Conservation (phyloP, 2,113 vertebrate genomes). For the Panurus biarmicus region DNA sequence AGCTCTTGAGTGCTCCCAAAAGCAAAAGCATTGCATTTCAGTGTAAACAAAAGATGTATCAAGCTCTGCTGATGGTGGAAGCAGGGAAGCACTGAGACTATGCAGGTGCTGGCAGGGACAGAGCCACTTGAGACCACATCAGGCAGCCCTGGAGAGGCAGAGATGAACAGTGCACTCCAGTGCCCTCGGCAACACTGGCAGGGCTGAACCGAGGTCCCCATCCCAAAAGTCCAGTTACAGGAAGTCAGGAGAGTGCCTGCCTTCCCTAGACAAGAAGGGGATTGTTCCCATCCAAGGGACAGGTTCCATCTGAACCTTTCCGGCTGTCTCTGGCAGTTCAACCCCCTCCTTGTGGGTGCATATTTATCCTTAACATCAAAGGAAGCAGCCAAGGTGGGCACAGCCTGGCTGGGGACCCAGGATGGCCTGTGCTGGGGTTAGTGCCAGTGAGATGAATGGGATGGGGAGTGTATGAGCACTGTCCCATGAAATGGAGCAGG, state of each 20-base stretch:
- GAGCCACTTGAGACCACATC: not conserved
- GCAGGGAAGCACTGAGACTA: not conserved
- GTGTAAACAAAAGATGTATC: not conserved
- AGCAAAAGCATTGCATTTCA: not conserved
- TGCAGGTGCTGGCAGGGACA: not conserved
- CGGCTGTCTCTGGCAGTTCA: not conserved
- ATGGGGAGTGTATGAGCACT: slow-evolving; percentile 35
- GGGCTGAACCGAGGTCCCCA: not conserved
- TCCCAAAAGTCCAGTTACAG: not conserved
- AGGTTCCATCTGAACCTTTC: not conserved
- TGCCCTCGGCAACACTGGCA: not conserved
- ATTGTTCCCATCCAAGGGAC: not conserved
- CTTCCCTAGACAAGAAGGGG: not conserved
- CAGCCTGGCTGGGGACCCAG: not conserved
- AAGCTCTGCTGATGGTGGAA: not conserved
- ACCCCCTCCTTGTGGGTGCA: accelerated
- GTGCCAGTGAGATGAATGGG: slow-evolving; percentile 9
- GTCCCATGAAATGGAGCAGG: not conserved
- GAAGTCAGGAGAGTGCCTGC: not conserved
- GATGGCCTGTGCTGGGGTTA: slow-evolving; percentile 27
- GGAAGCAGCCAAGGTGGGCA: not conserved
- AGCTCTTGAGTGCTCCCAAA: not conserved
- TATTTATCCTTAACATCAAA: not conserved
- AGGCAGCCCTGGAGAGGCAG: not conserved
- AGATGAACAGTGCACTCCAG: not conserved